A percentile compares a stretch with the other conserved stretches of the same genome.
These are phyloP conservation scores for Pseudoips prasinana DNA, from an alignment of 2,888 invertebrate species.

Conservation along the genomic window DNA sequence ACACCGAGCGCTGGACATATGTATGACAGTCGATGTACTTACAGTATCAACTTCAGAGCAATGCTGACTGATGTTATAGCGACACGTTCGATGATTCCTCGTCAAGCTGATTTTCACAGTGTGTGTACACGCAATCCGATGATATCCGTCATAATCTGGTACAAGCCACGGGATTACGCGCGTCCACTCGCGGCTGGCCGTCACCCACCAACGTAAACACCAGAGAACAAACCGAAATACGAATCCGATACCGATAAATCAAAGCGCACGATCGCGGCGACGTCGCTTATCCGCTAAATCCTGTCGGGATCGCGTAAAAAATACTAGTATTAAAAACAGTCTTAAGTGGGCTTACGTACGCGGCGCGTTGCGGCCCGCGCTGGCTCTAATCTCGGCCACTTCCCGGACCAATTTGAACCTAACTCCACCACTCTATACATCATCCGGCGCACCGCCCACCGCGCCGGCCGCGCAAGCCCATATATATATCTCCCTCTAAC, in stretches of 20 bases:
- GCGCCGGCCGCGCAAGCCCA: slow-evolving; percentile 56
- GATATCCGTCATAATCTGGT: slow-evolving; percentile 78
- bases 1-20: too few species aligned
- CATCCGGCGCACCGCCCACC: slow-evolving; percentile 82
- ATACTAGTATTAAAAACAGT: slow-evolving; percentile 88
- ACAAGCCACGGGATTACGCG: slow-evolving; percentile 74
- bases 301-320: slow-evolving; percentile 82
- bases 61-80: slow-evolving; percentile 26
- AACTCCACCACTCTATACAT: slow-evolving; percentile 89
- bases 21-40: slow-evolving; percentile 47
- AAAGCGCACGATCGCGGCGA: slow-evolving; percentile 78
- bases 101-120: slow-evolving; percentile 56
- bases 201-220: slow-evolving; percentile 80
- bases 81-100: slow-evolving; percentile 47
- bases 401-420: slow-evolving; percentile 88
- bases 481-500: slow-evolving; percentile 55
- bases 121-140: slow-evolving; percentile 68
- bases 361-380: slow-evolving; percentile 84
- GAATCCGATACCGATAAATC: slow-evolving; percentile 80
- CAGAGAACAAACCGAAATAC: slow-evolving; percentile 67
- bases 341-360: slow-evolving; percentile 86
- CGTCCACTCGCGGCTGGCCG: slow-evolving; percentile 67
- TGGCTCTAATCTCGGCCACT: slow-evolving; percentile 88
- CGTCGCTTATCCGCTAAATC: slow-evolving; percentile 80
- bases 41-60: slow-evolving; percentile 44